A percentile compares a stretch with the other conserved stretches of the same genome.
These are phyloP conservation scores for Alloscopus bannaensis DNA, from an alignment of 2,888 invertebrate species.

Conservation along the genomic window DNA sequence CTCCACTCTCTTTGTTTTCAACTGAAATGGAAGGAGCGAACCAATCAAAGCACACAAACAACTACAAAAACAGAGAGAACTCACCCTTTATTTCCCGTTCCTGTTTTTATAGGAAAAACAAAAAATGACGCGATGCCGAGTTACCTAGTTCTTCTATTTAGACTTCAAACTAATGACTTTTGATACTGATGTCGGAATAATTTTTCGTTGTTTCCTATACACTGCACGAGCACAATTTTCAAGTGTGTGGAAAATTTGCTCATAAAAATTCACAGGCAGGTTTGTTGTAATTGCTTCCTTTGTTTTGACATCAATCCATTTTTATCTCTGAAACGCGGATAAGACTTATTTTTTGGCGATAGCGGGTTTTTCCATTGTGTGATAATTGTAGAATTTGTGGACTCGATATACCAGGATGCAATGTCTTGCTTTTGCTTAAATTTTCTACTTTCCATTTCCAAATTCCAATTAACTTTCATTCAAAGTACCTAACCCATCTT, in stretches of 20 bases:
- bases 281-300: not conserved
- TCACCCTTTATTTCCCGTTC: conserved; percentile 14
- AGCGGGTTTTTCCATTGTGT: too few species aligned
- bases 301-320: too few species aligned
- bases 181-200: not conserved
- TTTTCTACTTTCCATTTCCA: too few species aligned
- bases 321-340: too few species aligned
- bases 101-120: too few species aligned
- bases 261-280: not conserved
- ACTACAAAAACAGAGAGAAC: not conserved
- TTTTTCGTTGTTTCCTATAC: not conserved
- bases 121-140: too few species aligned
- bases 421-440: too few species aligned
- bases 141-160: not conserved
- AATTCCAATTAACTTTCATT: too few species aligned
- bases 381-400: too few species aligned
- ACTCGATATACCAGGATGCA: too few species aligned
- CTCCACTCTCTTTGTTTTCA: not conserved
- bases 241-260: not conserved
- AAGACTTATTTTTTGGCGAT: too few species aligned
- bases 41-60: conserved; percentile 1
- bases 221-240: not conserved
- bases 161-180: not conserved
- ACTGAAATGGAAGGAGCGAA: not conserved
- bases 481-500: too few species aligned